Evolutionary conservation across 2,888 invertebrate species (phyloP).

Genomic region (Euphydryas editha): DNA sequence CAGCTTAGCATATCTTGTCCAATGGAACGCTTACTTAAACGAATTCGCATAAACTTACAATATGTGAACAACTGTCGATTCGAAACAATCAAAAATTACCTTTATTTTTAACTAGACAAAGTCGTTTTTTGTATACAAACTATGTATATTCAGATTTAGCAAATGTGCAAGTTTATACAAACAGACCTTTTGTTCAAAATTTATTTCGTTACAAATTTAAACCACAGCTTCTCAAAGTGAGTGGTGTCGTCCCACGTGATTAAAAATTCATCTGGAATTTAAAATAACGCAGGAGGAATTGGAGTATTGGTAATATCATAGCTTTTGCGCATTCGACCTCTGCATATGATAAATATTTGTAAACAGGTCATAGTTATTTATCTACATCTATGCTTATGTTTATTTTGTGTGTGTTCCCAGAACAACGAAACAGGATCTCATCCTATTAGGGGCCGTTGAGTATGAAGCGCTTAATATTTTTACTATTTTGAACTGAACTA

Average conservation of each 20-base stretch:
- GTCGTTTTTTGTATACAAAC: not conserved
- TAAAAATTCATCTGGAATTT: no score
- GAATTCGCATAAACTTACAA: constrained; percentile 7
- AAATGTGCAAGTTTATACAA: constrained; percentile 2
- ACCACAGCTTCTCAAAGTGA: not conserved
- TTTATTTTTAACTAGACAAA: not conserved
- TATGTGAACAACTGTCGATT: constrained; percentile 15
- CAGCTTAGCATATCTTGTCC: not conserved
- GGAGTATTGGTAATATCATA: no score
- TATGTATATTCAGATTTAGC: constrained; percentile 14
- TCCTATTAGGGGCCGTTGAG: no score
- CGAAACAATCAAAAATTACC: not conserved
- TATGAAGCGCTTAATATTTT: no score
- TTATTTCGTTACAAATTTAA: constrained; percentile 2
- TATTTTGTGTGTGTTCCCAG: no score
- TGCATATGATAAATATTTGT: no score
- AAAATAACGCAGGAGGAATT: no score
- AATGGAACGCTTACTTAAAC: not conserved
- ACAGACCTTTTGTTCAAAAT: not conserved
- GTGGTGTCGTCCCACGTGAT: not conserved
- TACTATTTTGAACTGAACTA: no score
- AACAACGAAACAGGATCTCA: no score
- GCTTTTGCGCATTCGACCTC: no score
- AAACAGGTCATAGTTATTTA: no score
- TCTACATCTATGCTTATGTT: no score